Evolutionary conservation across 2,888 invertebrate genomes (phyloP).

Genomic region (Synanthedon myopaeformis): DNA sequence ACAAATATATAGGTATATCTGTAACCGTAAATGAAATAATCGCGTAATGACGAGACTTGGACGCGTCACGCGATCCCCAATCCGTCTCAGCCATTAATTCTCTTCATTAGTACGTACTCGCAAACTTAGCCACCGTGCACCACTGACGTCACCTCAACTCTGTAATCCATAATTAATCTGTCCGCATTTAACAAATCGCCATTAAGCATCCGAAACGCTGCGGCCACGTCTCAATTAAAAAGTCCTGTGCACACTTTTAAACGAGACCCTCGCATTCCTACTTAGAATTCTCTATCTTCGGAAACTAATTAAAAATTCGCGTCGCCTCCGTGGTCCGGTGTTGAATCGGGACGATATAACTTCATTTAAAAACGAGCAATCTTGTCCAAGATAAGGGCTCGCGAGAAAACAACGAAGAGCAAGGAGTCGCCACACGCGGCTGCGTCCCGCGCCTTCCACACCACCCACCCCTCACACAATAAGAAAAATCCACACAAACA

Average conservation of each 20-base stretch:
- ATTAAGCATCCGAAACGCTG: conserved; percentile 33
- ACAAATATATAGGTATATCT: no score
- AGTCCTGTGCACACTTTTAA: conserved; percentile 43
- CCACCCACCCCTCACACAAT: conserved; percentile 26
- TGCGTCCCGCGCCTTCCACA: conserved; percentile 22
- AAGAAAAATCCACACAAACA: conserved; percentile 48
- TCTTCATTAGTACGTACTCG: conserved; percentile 42
- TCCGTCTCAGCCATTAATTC: conserved; percentile 42
- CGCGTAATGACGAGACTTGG: conserved; percentile 23
- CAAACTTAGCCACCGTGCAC: conserved; percentile 23
- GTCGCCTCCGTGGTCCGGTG: conserved; percentile 56
- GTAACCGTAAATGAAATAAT: conserved; percentile 22
- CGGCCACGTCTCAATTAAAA: conserved; percentile 62
- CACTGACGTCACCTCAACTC: conserved; percentile 34
- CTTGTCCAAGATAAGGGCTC: conserved; percentile 65
- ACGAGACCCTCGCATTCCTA: conserved; percentile 61
- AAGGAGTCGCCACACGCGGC: conserved; percentile 58
- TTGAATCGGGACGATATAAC: conserved; percentile 67
- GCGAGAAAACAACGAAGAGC: conserved; percentile 68
- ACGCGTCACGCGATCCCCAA: conserved; percentile 40
- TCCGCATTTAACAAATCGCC: conserved; percentile 50
- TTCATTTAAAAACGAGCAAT: conserved; percentile 70
- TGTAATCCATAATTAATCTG: conserved; percentile 57
- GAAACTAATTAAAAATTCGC: conserved; percentile 71
- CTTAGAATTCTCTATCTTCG: conserved; percentile 66